A percentile compares a stretch with the other conserved stretches of the same genome.
Conservation (phyloP, 2,797 vertebrate genomes). For the Eulemur coronatus region DNA sequence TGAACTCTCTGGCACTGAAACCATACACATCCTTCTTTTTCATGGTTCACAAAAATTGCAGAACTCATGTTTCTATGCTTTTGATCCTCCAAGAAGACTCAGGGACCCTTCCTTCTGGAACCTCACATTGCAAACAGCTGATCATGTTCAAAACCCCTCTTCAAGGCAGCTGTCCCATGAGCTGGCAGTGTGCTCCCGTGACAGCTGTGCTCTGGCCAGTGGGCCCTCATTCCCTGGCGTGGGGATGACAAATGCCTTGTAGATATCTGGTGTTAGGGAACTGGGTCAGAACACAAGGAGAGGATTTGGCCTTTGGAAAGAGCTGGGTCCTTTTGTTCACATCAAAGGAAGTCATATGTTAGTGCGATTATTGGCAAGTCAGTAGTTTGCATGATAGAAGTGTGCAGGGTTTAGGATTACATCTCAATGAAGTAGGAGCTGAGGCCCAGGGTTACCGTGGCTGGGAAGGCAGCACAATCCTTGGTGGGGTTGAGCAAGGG, state of each 20-base stretch:
- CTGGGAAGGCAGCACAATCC: background rate
- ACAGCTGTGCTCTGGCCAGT: background rate
- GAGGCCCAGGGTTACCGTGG: background rate
- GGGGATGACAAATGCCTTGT: background rate
- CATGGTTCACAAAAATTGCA: background rate
- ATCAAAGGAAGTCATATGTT: background rate
- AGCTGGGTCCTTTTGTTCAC: background rate
- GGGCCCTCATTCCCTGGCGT: background rate
- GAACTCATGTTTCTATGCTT: background rate
- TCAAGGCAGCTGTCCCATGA: background rate
- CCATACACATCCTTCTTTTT: background rate
- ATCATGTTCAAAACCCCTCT: background rate
- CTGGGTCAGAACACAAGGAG: background rate
- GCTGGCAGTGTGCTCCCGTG: background rate
- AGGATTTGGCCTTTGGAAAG: background rate
- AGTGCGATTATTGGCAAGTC: background rate
- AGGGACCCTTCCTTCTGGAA: background rate
- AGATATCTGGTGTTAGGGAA: background rate
- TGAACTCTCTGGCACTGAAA: background rate
- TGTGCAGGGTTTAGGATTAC: background rate
- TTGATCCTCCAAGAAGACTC: background rate
- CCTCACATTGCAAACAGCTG: background rate
- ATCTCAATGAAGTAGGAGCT: background rate
- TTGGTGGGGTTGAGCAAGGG: background rate
- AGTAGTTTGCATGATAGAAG: background rate